Evolutionary conservation across 64 coral and sea anemone species (phyloP).

Genomic region (Astreopora myriophthalma): DNA sequence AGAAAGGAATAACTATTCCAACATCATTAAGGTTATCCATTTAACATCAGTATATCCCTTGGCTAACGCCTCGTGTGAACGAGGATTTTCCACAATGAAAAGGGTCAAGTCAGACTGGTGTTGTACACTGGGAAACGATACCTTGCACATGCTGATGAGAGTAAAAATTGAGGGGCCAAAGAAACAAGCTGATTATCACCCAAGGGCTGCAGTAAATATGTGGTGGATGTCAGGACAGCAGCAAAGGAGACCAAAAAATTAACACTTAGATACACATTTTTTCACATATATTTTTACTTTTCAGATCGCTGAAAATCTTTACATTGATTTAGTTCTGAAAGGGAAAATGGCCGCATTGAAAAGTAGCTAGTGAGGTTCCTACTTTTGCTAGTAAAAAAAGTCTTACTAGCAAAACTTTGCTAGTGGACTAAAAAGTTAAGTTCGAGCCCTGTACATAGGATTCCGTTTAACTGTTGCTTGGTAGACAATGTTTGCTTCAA

Average conservation of each 20-base stretch:
- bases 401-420: background rate
- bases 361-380: background rate
- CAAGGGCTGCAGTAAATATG: conserved; percentile 42
- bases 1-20: conserved; percentile 48
- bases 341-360: background rate
- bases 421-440: background rate
- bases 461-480: too few relatives aligned
- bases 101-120: conserved; percentile 51
- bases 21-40: conserved; percentile 59
- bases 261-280: background rate
- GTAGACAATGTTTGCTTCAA: too few relatives aligned
- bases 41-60: conserved; percentile 57
- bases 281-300: conserved; percentile 5
- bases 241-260: conserved; percentile 37
- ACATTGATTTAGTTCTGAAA: background rate
- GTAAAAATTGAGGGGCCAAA: conserved; percentile 45
- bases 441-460: background rate
- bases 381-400: background rate
- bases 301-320: conserved; percentile 25
- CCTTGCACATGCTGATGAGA: conserved; percentile 48
- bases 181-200: conserved; percentile 42
- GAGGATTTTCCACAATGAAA: conserved; percentile 64
- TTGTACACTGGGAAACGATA: conserved; percentile 34
- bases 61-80: conserved; percentile 63
- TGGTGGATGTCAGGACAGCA: conserved; percentile 44